Evolutionary conservation across 1,140 invertebrate species (phyloP).

Genomic region (Lysiphlebus fabarum): DNA sequence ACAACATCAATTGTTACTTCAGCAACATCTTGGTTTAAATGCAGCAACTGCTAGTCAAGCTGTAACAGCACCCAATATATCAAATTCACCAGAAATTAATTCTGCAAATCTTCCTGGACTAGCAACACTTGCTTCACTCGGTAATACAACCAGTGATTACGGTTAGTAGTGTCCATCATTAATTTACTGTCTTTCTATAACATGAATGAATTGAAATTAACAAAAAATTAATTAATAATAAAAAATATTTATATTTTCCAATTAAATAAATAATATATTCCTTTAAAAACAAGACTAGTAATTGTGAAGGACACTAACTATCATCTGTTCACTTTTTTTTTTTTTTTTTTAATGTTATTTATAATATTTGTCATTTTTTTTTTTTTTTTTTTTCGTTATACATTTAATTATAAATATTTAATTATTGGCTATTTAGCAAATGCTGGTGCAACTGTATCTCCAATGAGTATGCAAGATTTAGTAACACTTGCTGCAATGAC

Average conservation of each 20-base stretch:
- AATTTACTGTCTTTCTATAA: neutral
- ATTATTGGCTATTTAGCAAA: slow-evolving; percentile 40
- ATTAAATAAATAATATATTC: too few species aligned
- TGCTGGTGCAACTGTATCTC: slow-evolving; percentile 60
- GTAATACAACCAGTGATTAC: slow-evolving; percentile 50
- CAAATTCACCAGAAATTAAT: slow-evolving; percentile 55
- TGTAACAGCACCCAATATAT: slow-evolving; percentile 28
- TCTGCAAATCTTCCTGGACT: slow-evolving; percentile 62
- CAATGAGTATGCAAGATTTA: slow-evolving; percentile 86
- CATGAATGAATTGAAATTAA: too few species aligned
- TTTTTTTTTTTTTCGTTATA: too few species aligned
- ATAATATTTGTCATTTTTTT: too few species aligned
- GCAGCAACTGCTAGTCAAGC: slow-evolving; percentile 46
- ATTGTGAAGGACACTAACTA: too few species aligned
- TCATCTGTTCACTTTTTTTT: too few species aligned
- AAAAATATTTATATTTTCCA: too few species aligned
- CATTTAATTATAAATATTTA: too few species aligned
- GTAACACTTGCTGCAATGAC: slow-evolving; percentile 85
- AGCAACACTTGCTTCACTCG: slow-evolving; percentile 60
- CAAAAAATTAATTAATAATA: too few species aligned
- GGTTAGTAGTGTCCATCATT: slow-evolving; percentile 37
- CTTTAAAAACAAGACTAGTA: too few species aligned
- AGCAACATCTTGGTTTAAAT: slow-evolving; percentile 66
- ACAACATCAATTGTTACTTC: slow-evolving; percentile 59
- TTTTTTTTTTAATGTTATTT: too few species aligned